Conservation (phyloP, 2,888 invertebrate genomes). For the Zaprionus lineosus region DNA sequence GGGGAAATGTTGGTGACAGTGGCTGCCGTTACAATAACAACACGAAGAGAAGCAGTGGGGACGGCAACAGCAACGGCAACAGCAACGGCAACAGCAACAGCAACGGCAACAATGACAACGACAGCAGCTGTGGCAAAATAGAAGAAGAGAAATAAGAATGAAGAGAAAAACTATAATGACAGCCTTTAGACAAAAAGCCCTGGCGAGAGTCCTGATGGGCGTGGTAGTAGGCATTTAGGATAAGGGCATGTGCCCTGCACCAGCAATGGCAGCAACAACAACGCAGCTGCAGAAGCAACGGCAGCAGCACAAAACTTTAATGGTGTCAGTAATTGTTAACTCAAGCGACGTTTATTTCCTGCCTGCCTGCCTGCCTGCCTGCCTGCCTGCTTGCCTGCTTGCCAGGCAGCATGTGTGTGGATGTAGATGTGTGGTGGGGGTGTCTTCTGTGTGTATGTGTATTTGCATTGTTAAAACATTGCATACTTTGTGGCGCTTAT, state of each 20-base stretch:
- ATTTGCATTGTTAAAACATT: slow-evolving; percentile 36
- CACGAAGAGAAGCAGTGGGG: slow-evolving; percentile 14
- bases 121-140: slow-evolving; percentile 10
- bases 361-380: slow-evolving; percentile 27
- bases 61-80: slow-evolving; percentile 9
- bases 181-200: slow-evolving; percentile 58
- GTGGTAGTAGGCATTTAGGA: slow-evolving; percentile 13
- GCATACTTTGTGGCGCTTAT: slow-evolving; percentile 71
- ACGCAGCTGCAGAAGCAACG: too few relatives aligned
- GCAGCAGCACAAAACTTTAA: slow-evolving; percentile 64
- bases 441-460: slow-evolving; percentile 25
- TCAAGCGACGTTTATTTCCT: slow-evolving; percentile 76
- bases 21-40: slow-evolving; percentile 21
- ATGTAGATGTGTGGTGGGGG: too few relatives aligned
- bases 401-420: neutral
- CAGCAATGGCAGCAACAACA: slow-evolving; percentile 29
- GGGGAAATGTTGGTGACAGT: slow-evolving; percentile 46
- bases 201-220: slow-evolving; percentile 12
- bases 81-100: slow-evolving; percentile 21
- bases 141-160: slow-evolving; percentile 3
- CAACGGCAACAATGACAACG: slow-evolving; percentile 43
- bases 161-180: slow-evolving; percentile 58
- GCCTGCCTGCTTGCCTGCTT: slow-evolving; percentile 15
- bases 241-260: slow-evolving; percentile 28
- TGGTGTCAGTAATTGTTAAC: slow-evolving; percentile 80